Evolutionary conservation across 2,888 invertebrate genomes (phyloP).

Genomic region (Drosophila melanosoma): DNA sequence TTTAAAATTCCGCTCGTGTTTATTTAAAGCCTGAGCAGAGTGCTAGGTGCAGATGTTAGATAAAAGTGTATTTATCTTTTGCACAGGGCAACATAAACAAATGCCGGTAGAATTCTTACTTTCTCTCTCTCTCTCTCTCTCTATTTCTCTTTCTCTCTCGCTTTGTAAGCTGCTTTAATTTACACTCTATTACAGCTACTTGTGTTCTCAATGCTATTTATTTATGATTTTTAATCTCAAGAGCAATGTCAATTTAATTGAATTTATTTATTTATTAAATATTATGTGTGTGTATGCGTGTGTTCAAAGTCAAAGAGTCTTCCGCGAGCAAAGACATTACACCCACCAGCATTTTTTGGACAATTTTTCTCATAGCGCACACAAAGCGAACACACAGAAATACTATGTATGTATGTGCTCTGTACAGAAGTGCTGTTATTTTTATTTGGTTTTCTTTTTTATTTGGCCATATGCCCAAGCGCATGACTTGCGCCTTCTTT

Average conservation of each 20-base stretch:
- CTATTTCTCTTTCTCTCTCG: background rate
- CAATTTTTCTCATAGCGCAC: slow-evolving; percentile 23
- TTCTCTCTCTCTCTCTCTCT: slow-evolving; percentile 1
- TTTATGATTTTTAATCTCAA: slow-evolving; percentile 5
- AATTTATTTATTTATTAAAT: slow-evolving; percentile 33
- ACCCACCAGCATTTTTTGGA: slow-evolving; percentile 60
- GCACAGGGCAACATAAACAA: slow-evolving; percentile 48
- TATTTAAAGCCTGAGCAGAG: slow-evolving; percentile 47
- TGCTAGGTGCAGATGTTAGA: slow-evolving; percentile 34
- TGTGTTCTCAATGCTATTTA: slow-evolving; percentile 13
- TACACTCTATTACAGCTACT: slow-evolving; percentile 3
- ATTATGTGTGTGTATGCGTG: slow-evolving; percentile 6
- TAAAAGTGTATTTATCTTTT: slow-evolving; percentile 45
- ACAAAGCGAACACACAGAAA: slow-evolving; percentile 13
- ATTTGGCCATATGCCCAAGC: slow-evolving; percentile 70
- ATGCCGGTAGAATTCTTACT: slow-evolving; percentile 50
- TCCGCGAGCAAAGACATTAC: slow-evolving; percentile 64
- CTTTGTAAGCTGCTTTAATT: background rate
- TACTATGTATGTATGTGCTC: background rate
- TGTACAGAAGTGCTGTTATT: slow-evolving; percentile 31
- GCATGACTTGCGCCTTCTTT: slow-evolving; percentile 74
- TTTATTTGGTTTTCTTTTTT: slow-evolving; percentile 52
- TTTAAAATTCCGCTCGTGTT: slow-evolving; percentile 39
- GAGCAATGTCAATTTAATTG: slow-evolving; percentile 25
- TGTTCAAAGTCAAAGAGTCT: slow-evolving; percentile 48